Base-by-base conservation (phyloP, 2,888 invertebrate species). In the Gibbula magus region DNA sequence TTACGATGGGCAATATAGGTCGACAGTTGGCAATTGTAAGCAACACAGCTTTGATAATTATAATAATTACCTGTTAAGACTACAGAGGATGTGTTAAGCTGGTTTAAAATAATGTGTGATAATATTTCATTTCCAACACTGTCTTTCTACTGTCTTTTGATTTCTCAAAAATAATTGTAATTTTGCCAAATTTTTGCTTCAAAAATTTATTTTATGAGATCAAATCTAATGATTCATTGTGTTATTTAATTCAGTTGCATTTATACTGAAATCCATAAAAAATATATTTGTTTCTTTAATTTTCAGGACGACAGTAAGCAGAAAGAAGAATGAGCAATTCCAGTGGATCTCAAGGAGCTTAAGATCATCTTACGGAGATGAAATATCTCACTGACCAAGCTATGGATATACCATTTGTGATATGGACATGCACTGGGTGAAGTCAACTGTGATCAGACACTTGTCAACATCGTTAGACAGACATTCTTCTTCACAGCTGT, bases 1-100 rank as follows among this genome's bases (percentile, higher is more conserved):
- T 93, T n/a, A 93, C 93, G 18, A 92, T 93, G 87, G 93, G 93
- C 29, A 93, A 92, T 83, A 93, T 93, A 67, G 93, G 93, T 13
- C 82, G 93, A 82, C 93, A 93, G 82, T 85, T 93, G 32, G 93
- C 93, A 56, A 82, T 86, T 83, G 91, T 91, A 85, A 88, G 89
- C 85, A 70, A 56, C 56, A 22, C 7, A 7, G 7, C 13, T 13
- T 56, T n/a, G n/a, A n/a, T n/a, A n/a, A n/a, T n/a, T n/a, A n/a
- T n/a, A n/a, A n/a, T n/a, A n/a, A n/a, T n/a, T n/a, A n/a, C n/a
- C n/a, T n/a, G n/a, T n/a, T n/a, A n/a, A n/a, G n/a, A n/a, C n/a
- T n/a, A n/a, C n/a, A n/a, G n/a, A n/a, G n/a, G n/a, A n/a, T n/a
- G n/a, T n/a, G n/a, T n/a, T n/a, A n/a, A n/a, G n/a, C n/a, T n/a